Conservation (phyloP, 2,888 invertebrate species). For the Plagiodera versicolora region DNA sequence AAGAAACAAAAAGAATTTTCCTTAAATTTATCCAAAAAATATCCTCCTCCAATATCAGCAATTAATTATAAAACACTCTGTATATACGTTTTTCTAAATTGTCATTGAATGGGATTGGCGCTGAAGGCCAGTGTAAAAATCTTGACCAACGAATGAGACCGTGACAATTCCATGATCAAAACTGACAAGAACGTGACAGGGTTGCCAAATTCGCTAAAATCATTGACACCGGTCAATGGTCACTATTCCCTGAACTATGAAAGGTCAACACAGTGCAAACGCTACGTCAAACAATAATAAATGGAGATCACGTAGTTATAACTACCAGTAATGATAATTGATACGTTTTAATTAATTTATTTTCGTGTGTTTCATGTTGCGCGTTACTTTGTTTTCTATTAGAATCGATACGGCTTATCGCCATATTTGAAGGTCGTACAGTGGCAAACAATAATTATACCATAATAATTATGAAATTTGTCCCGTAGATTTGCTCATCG, state of each 20-base stretch:
- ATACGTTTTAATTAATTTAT: not conserved
- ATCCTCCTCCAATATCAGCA: too few species aligned
- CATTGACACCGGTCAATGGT: slow-evolving; percentile 11
- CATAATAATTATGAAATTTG: too few species aligned
- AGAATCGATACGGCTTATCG: not conserved
- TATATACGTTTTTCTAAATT: too few species aligned
- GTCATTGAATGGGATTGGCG: not conserved
- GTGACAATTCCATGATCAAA: slow-evolving; percentile 4
- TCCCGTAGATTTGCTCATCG: too few species aligned
- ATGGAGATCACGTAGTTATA: slow-evolving; percentile 9
- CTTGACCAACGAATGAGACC: not conserved
- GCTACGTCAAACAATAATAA: slow-evolving; percentile 15
- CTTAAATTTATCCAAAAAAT: too few species aligned
- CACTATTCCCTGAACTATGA: slow-evolving; percentile 7
- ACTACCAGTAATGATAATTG: slow-evolving; percentile 9
- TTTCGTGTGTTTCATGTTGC: slow-evolving; percentile 2
- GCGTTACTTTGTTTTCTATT: not conserved
- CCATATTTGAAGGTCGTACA: not conserved
- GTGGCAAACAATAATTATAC: not conserved
- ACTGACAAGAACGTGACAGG: slow-evolving; percentile 5
- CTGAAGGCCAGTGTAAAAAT: too few species aligned
- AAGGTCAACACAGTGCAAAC: slow-evolving; percentile 19
- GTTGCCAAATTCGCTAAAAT: not conserved
- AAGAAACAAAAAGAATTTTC: too few species aligned
- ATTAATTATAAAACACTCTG: too few species aligned